These are phyloP conservation scores for Archaeoteleia sp. DNA, from an alignment of 2,888 invertebrate genomes.

Conservation along the genomic window DNA sequence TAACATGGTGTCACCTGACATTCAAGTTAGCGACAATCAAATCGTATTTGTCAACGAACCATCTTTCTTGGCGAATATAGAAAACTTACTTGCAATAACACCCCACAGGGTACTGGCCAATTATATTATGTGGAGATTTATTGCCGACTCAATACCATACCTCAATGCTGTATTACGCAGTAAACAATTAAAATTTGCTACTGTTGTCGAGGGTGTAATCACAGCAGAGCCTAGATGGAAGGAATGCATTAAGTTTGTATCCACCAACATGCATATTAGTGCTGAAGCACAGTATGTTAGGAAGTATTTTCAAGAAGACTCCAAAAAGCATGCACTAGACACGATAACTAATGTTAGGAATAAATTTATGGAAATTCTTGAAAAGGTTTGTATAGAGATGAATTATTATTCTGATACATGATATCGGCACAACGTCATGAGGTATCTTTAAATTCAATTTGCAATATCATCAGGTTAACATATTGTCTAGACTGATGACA, in stretches of 20 bases:
- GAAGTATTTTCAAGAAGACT: slow-evolving; percentile 16
- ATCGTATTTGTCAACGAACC: slow-evolving; percentile 88
- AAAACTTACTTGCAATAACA: slow-evolving; percentile 14
- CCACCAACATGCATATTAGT: not conserved
- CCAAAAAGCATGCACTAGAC: slow-evolving; percentile 1
- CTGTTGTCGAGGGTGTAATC: slow-evolving; percentile 71
- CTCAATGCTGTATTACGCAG: slow-evolving; percentile 69
- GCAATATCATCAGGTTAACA: too few relatives aligned
- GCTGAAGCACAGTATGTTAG: slow-evolving; percentile 27
- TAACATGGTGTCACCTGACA: slow-evolving; percentile 81
- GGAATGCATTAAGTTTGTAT: slow-evolving; percentile 88
- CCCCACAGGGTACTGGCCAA: slow-evolving; percentile 76
- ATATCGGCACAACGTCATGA: too few relatives aligned
- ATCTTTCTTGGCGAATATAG: slow-evolving; percentile 54
- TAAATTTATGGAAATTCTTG: slow-evolving; percentile 5
- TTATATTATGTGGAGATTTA: slow-evolving; percentile 77
- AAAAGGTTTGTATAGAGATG: slow-evolving; percentile 8
- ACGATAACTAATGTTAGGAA: slow-evolving; percentile 7
- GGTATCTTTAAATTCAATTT: too few relatives aligned
- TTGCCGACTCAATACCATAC: slow-evolving; percentile 70
- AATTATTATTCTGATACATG: too few relatives aligned
- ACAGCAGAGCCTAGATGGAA: slow-evolving; percentile 79
- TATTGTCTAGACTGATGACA: too few relatives aligned
- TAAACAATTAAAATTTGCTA: slow-evolving; percentile 70
- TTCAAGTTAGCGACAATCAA: slow-evolving; percentile 81